These are phyloP conservation scores for Macrophya annulata DNA, from an alignment of 2,888 invertebrate species.

Conservation along the genomic window DNA sequence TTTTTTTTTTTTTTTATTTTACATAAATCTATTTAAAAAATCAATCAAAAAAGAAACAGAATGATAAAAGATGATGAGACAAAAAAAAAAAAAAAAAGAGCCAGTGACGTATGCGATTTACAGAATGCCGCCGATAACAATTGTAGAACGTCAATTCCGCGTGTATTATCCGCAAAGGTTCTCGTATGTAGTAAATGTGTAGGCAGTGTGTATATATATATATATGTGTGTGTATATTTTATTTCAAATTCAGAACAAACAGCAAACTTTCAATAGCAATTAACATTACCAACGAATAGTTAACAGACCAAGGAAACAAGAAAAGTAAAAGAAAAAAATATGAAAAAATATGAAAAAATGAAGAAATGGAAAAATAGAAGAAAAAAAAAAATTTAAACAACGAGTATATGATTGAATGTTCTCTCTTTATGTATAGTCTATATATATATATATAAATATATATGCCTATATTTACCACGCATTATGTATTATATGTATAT, in stretches of 20 bases:
- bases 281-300: background rate
- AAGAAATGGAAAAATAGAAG: background rate
- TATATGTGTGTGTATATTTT: background rate
- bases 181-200: too few relatives aligned
- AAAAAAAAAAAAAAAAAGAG: background rate
- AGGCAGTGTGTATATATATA: background rate
- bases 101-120: background rate
- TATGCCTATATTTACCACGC: constrained; percentile 26
- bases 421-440: background rate
- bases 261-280: background rate
- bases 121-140: background rate
- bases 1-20: background rate
- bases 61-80: background rate
- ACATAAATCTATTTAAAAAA: background rate
- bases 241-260: background rate
- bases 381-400: background rate
- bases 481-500: constrained; percentile 37
- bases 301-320: background rate
- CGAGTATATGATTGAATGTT: background rate
- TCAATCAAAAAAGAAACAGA: background rate
- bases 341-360: background rate
- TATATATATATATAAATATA: constrained; percentile 30
- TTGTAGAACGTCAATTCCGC: constrained; percentile 3
- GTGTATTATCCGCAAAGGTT: background rate
- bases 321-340: background rate